Base-by-base conservation (phyloP, 2,113 vertebrate genomes). In the Donacobius atricapilla region DNA sequence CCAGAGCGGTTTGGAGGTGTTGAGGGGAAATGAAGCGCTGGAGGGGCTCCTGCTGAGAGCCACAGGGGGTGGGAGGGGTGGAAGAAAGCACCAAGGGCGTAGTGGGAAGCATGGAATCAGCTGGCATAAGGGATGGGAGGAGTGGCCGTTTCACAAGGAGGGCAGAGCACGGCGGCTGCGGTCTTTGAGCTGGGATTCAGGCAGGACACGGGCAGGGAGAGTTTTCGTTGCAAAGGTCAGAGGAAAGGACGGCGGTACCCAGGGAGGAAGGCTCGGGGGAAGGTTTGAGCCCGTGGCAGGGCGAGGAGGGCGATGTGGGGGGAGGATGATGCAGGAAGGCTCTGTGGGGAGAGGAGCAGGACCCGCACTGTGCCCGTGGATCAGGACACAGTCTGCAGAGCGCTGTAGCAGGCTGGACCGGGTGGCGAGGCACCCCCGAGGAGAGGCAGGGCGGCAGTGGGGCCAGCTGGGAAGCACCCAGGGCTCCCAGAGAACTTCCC, bases 341-440 rank as follows among this genome's bases (percentile, higher is more conserved):
- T 83, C 25, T 64, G 65, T 1, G 2, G 16, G 18, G 14, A 51
- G 31, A 81, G 27, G 6, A 31, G 31, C 39, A 3, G 63, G 10
- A 9, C 30, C 5, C 24, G 11, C 0, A 0, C 0, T 13, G 42
- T 28, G 37, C 30, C 0, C 9, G 30, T 12, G 64, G 33, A 4
- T 61, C 10, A 24, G 79, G 56, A 13, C 31, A 5, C 10, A 15
- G 31, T 11, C 47, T 23, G 21, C 10, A 21, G 2, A 64, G 45
- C 65, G 37, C 40, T n/a, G 5, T 0, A 30, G 71, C 54, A 57
- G 75, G 16, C 16, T 60, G 16, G 57, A 2, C 15, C 22, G 31
- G 45, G 0, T 7, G 39, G 35, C 22, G 78, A 71, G 39, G 56
- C 25, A 2, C 10, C 65, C n/a, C 28, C 0, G 0, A 48, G 89